Conservation (phyloP, 2,797 vertebrate genomes). For the Xenops minutus region DNA sequence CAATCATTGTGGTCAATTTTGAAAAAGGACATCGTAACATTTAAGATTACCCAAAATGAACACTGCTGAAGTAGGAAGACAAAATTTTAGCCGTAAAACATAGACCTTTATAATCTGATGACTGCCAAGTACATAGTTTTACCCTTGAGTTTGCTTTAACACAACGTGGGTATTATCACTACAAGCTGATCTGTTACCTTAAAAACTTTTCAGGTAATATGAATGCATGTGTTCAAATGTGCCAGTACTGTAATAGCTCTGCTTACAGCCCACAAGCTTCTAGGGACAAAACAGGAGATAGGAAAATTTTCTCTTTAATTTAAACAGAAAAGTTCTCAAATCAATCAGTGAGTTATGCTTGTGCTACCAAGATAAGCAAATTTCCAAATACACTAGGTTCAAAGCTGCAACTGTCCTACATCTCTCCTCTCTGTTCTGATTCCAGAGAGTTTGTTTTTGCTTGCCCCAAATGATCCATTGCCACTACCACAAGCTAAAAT, state of each 20-base stretch:
- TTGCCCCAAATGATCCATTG: slow-evolving; percentile 5
- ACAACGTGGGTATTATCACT: neutral
- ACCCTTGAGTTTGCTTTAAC: neutral
- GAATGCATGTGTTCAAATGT: neutral
- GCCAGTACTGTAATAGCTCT: neutral
- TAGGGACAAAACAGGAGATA: neutral
- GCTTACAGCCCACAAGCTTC: neutral
- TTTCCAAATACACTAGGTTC: neutral
- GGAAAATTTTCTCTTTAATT: neutral
- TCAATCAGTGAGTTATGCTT: neutral
- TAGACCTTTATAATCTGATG: neutral
- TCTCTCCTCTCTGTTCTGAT: neutral
- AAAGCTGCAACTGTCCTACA: neutral
- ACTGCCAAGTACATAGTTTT: neutral
- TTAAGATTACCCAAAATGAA: neutral
- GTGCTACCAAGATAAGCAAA: neutral
- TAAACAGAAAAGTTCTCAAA: neutral
- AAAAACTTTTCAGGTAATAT: neutral
- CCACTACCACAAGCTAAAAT: slow-evolving; percentile 40
- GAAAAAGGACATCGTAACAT: neutral
- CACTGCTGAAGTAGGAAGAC: neutral
- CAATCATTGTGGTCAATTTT: neutral
- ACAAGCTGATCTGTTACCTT: neutral
- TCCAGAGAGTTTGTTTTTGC: slow-evolving; percentile 37
- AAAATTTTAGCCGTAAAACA: neutral